phyloP scores from a whole-genome alignment of 2,113 vertebrate species.

The Phyllopteryx taeniolatus region DNA sequence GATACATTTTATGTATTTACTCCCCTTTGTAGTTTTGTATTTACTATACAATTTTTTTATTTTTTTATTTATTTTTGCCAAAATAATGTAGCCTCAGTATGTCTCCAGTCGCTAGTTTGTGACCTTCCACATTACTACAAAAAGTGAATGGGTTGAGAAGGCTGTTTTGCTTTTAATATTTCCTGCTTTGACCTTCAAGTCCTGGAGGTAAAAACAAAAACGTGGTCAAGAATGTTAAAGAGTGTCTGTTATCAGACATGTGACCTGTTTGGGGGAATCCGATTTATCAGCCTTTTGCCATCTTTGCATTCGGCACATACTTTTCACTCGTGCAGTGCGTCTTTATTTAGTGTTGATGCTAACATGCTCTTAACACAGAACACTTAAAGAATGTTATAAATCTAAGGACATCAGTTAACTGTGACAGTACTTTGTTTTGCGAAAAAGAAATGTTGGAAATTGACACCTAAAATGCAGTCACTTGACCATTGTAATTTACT shows the following conservation, averaged over 20 bases:
- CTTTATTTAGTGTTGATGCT: not conserved
- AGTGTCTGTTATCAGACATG: not conserved
- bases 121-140: not conserved
- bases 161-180: not conserved
- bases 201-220: not conserved
- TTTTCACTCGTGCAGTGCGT: not conserved
- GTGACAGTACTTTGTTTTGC: not conserved
- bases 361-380: too few relatives aligned
- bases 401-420: not conserved
- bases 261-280: not conserved
- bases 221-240: not conserved
- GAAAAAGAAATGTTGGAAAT: not conserved
- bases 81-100: too few relatives aligned
- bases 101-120: not conserved
- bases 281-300: not conserved
- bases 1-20: not conserved
- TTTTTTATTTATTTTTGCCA: not conserved
- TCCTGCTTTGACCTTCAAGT: not conserved
- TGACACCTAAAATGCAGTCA: too few relatives aligned
- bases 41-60: not conserved
- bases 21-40: not conserved
- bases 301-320: not conserved
- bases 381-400: not conserved
- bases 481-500: too few relatives aligned
- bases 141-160: not conserved